These are phyloP conservation scores for Antidorcas marsupialis DNA, from an alignment of 2,113 vertebrate species.

Conservation along the genomic window DNA sequence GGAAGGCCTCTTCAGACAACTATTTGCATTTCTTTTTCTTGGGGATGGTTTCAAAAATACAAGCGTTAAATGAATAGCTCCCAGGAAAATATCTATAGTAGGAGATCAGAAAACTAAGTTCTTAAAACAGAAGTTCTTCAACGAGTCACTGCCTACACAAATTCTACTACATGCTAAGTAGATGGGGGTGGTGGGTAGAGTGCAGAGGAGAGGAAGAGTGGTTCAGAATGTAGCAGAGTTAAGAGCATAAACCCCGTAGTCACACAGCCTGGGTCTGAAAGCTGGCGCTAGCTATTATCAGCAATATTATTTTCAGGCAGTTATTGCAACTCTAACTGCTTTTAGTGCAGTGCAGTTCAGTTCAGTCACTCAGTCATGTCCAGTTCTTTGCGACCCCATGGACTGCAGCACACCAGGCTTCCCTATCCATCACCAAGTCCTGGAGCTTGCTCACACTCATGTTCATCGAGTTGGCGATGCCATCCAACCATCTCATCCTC, in stretches of 20 bases:
- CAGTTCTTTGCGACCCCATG: not conserved
- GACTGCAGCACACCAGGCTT: not conserved
- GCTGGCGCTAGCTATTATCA: not conserved
- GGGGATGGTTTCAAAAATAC: not conserved
- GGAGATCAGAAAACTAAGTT: conserved; percentile 6
- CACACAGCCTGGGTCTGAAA: not conserved
- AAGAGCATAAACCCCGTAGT: not conserved
- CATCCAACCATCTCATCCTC: not conserved
- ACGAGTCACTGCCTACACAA: not conserved
- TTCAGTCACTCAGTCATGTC: not conserved
- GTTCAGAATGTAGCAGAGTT: not conserved
- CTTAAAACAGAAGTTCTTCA: conserved; percentile 13
- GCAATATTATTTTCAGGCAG: not conserved
- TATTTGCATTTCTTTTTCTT: not conserved
- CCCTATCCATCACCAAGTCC: not conserved
- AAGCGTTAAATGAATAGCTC: not conserved
- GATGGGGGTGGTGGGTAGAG: not conserved
- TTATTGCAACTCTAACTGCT: not conserved
- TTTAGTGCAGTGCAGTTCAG: not conserved
- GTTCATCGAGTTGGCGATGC: not conserved
- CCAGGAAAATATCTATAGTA: not conserved
- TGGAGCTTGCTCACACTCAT: not conserved
- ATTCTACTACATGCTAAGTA: not conserved
- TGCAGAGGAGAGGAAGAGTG: not conserved
- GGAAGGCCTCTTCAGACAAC: not conserved